phyloP scores from a whole-genome alignment of 35 echinoderm and acorn worm genomes.

The Heliocidaris erythrogramma region DNA sequence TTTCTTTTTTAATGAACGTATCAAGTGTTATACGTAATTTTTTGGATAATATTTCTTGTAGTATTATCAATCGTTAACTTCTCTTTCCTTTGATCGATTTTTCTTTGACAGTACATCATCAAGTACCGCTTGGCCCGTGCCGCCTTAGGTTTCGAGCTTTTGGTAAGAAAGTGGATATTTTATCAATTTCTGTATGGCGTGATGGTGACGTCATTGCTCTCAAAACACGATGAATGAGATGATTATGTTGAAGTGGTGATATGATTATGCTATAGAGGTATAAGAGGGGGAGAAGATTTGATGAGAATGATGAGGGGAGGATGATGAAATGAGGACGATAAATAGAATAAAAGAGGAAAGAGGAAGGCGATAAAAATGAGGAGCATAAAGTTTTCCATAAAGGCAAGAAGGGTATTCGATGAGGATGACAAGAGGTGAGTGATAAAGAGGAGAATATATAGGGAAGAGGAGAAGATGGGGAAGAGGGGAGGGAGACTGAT shows the following conservation, averaged over 20 bases:
- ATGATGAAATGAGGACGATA: neutral
- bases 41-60: too few relatives aligned
- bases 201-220: neutral
- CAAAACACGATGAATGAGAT: neutral
- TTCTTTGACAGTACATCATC: slow-evolving; percentile 59
- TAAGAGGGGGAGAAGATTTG: too few relatives aligned
- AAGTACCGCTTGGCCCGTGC: slow-evolving; percentile 71
- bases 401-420: too few relatives aligned
- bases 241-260: neutral
- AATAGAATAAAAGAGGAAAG: neutral
- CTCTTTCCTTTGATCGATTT: neutral
- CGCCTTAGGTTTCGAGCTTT: slow-evolving; percentile 48
- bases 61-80: neutral
- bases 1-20: too few relatives aligned
- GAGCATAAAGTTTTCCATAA: too few relatives aligned
- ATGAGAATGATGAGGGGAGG: neutral
- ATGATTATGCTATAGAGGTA: neutral
- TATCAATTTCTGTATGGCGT: neutral
- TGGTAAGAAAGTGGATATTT: slow-evolving; percentile 53
- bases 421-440: neutral
- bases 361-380: neutral
- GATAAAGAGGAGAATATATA: neutral
- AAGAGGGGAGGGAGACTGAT: neutral
- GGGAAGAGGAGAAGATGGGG: neutral
- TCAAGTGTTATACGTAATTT: too few relatives aligned